These are phyloP conservation scores for Vidua macroura DNA, from an alignment of 2,113 vertebrate species.

Conservation along the genomic window DNA sequence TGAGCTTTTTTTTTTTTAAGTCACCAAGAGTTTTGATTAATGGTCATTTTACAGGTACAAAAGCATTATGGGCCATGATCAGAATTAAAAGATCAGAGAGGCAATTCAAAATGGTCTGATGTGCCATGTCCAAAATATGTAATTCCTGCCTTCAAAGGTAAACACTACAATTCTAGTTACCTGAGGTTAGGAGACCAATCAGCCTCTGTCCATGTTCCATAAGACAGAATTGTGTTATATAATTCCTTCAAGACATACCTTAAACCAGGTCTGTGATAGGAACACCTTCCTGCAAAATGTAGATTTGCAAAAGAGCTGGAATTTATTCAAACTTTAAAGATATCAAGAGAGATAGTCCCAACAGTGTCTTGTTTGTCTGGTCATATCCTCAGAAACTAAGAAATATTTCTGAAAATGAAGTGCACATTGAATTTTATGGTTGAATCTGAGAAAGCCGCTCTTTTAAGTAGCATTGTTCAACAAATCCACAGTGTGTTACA, in stretches of 20 bases:
- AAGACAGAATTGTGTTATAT: neutral
- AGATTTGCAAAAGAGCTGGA: neutral
- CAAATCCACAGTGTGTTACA: neutral
- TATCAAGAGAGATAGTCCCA: neutral
- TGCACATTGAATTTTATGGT: neutral
- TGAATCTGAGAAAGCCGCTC: neutral
- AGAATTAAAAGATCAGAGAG: neutral
- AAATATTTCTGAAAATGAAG: neutral
- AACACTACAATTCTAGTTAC: neutral
- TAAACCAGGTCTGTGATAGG: neutral
- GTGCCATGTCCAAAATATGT: fast-evolving
- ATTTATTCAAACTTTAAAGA: neutral
- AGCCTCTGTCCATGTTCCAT: fast-evolving
- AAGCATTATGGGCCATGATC: neutral
- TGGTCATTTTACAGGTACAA: neutral
- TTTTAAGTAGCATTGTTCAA: neutral
- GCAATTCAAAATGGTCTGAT: neutral
- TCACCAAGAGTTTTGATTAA: neutral
- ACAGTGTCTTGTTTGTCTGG: neutral
- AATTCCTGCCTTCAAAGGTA: neutral
- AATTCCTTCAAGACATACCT: neutral
- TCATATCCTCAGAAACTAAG: neutral
- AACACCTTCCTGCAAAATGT: neutral
- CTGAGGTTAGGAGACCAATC: neutral
- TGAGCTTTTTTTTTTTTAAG: neutral